A percentile compares a stretch with the other conserved stretches of the same genome.
These are phyloP conservation scores for Harlomillsia oculata DNA, from an alignment of 1,140 invertebrate species.

Conservation along the genomic window DNA sequence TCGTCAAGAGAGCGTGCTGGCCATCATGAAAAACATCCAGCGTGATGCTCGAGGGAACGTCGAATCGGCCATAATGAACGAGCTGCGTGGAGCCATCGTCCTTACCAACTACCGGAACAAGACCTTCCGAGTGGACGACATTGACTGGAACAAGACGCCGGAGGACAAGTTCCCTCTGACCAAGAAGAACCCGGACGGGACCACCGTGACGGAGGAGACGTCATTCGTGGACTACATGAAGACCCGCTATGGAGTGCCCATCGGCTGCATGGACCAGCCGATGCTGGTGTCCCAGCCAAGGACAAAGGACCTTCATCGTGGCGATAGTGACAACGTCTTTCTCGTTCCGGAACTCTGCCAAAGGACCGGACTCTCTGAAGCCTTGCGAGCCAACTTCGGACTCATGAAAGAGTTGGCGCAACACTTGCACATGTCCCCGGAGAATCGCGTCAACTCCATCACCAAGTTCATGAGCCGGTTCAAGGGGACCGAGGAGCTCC, in stretches of 20 bases:
- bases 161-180: slow-evolving; percentile 56
- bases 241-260: slow-evolving; percentile 54
- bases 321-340: slow-evolving; percentile 12
- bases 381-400: slow-evolving; percentile 36
- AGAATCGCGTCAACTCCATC: slow-evolving; percentile 36
- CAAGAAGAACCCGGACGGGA: too few species aligned
- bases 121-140: slow-evolving; percentile 69
- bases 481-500: background rate
- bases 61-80: slow-evolving; percentile 43
- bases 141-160: slow-evolving; percentile 63
- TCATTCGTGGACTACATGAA: slow-evolving; percentile 72
- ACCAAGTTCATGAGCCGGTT: slow-evolving; percentile 34
- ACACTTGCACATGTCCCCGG: slow-evolving; percentile 42
- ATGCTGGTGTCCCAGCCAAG: slow-evolving; percentile 27
- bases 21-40: too few species aligned
- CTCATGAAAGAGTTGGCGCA: slow-evolving; percentile 37
- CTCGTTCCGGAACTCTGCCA: slow-evolving; percentile 34
- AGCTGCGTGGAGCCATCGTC: slow-evolving; percentile 45
- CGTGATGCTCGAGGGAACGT: too few species aligned
- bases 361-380: slow-evolving; percentile 35
- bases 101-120: slow-evolving; percentile 60
- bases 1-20: too few species aligned
- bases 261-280: slow-evolving; percentile 41
- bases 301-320: slow-evolving; percentile 29
- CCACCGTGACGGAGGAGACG: too few species aligned